Base-by-base conservation (phyloP, 2,888 invertebrate genomes). In the Cosmorhoe ocellata region DNA sequence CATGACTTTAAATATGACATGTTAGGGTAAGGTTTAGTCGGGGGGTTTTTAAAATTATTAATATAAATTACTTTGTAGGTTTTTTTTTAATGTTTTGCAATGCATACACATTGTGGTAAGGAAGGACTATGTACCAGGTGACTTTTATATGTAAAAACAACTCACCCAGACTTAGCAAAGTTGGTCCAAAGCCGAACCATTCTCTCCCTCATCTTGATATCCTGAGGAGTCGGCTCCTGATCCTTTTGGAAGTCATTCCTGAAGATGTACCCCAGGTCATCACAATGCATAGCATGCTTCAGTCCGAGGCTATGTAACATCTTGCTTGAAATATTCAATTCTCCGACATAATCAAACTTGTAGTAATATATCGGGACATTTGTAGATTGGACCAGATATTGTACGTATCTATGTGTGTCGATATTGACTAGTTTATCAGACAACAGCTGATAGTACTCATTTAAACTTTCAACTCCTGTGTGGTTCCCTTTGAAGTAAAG, bases 151-250 rank as follows among this genome's bases (percentile, higher is more conserved):
- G 7, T 7, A 24, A 5, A 24, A 24, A 26, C n/a, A 38, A 71
- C 88, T 84, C 58, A 91, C 90, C 90, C 88, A 58, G 74, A 66
- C 67, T 90, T 90, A 13, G 89, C 87, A 43, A 90, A 91, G 67
- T 90, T 90, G 3, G 89, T 88, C 87, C 90, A 89, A 1, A 91
- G 66, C 27, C 81, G 64, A 14, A 90, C 52, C 78, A 90, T 79
- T 37, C 82, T 66, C 61, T 90, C 90, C 63, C 88, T 79, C 72
- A 79, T 81, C 60, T 81, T 83, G 4, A 79, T 10, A 67, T 90
- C 90, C 55, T 79, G 71, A 4, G 77, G 58, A 7, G 81, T 79
- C 0, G 81, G 79, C 52, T 78, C 78, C 14, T 79, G 70, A 5
- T 76, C 78, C 22, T 76, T 76, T 66, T 77, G 76, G 4, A 70